A percentile compares a stretch with the other conserved stretches of the same genome.
phyloP scores from a whole-genome alignment of 1,140 invertebrate species.

The Hycleus phaleratus region DNA sequence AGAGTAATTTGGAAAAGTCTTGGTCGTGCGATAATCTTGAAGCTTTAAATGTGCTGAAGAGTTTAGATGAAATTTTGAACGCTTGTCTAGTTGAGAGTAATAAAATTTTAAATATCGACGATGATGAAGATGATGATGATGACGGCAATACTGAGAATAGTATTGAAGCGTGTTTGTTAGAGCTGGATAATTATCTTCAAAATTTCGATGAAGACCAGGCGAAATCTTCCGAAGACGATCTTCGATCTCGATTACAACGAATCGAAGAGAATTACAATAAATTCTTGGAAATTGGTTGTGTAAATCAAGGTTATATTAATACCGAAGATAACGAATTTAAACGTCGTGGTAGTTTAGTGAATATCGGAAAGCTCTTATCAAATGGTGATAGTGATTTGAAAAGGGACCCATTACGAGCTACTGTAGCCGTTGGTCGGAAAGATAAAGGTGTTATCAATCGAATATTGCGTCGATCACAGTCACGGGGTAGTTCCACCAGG shows the following conservation, averaged over 20 bases:
- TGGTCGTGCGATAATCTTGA: constrained; percentile 28
- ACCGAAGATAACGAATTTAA: constrained; percentile 19
- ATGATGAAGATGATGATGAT: neutral
- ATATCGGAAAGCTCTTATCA: too few relatives aligned
- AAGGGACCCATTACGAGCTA: constrained; percentile 7
- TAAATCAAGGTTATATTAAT: constrained; percentile 24
- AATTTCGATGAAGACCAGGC: constrained; percentile 11
- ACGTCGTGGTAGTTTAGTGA: neutral
- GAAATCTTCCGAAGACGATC: constrained; percentile 12
- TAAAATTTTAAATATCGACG: constrained; percentile 2
- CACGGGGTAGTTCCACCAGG: neutral
- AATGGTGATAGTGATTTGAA: too few relatives aligned
- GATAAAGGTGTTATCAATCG: constrained; percentile 1
- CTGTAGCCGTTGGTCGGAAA: constrained; percentile 16
- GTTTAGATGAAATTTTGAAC: constrained; percentile 33
- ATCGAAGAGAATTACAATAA: constrained; percentile 31
- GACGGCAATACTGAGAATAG: constrained; percentile 11
- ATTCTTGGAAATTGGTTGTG: constrained; percentile 25
- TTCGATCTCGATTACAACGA: constrained; percentile 19
- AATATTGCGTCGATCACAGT: neutral
- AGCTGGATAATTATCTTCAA: constrained; percentile 37
- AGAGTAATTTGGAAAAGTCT: constrained; percentile 3
- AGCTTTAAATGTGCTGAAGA: constrained; percentile 26
- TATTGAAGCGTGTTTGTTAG: constrained; percentile 36
- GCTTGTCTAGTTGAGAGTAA: constrained; percentile 21